phyloP scores from a whole-genome alignment of 1,140 invertebrate genomes.

The Drosophila biarmipes region DNA sequence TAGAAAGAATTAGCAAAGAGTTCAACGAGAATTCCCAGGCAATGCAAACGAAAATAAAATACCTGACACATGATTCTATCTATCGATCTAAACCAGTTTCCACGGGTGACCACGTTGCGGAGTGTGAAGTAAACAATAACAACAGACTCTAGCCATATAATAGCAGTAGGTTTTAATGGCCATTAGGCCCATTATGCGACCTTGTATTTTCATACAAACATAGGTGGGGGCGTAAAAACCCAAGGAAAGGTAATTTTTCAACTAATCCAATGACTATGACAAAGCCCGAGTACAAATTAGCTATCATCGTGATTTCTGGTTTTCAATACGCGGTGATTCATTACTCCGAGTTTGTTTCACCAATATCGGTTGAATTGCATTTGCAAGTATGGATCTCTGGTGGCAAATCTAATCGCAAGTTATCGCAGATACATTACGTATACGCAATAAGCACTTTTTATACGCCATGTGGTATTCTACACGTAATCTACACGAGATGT shows the following conservation, averaged over 20 bases:
- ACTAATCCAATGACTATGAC: conserved; percentile 1
- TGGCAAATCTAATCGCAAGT: background rate
- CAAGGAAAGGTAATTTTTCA: background rate
- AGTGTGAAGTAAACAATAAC: conserved; percentile 50
- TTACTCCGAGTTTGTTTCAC: background rate
- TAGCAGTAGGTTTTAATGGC: conserved; percentile 12
- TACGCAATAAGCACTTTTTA: conserved; percentile 7
- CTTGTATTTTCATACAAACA: conserved; percentile 13
- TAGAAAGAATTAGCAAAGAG: conserved; percentile 3
- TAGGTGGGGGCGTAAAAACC: conserved; percentile 2
- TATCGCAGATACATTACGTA: conserved; percentile 1
- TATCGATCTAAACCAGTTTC: conserved; percentile 52
- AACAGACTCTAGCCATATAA: conserved; percentile 1
- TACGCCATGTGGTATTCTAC: background rate
- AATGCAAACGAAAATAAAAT: conserved; percentile 1
- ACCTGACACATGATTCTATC: conserved; percentile 14
- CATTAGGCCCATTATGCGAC: conserved; percentile 16
- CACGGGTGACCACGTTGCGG: conserved; percentile 42
- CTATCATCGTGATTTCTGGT: conserved; percentile 5
- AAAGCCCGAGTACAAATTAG: background rate
- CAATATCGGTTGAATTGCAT: background rate
- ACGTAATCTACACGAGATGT: background rate
- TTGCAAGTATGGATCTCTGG: background rate
- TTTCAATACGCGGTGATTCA: conserved; percentile 1
- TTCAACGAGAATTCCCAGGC: conserved; percentile 9